Conservation (phyloP, 2,797 vertebrate species). For the Phoeniculus purpureus region DNA sequence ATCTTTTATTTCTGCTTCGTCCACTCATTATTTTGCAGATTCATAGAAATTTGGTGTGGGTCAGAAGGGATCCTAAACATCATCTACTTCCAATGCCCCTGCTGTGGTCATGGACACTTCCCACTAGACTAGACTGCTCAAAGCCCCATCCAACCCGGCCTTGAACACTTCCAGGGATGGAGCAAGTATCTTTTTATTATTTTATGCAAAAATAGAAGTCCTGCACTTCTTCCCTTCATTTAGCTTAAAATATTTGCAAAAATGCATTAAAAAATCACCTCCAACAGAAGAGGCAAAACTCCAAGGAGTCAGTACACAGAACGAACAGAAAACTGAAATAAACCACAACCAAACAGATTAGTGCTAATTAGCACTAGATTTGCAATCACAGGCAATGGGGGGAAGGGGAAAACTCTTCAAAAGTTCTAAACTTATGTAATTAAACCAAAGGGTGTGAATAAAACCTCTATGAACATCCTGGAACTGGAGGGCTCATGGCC, state of each 20-base stretch:
- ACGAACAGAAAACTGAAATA: neutral
- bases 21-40: neutral
- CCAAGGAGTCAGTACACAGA: neutral
- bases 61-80: too few species aligned
- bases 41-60: too few species aligned
- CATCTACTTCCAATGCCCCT: too few species aligned
- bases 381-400: neutral
- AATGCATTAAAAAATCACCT: neutral
- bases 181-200: neutral
- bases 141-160: too few species aligned
- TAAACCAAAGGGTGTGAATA: neutral
- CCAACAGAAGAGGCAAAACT: neutral
- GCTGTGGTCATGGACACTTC: too few species aligned
- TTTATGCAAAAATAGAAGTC: neutral
- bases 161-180: too few species aligned
- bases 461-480: neutral
- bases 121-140: too few species aligned
- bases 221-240: neutral
- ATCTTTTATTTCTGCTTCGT: neutral
- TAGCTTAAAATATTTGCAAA: neutral
- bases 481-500: rapidly evolving
- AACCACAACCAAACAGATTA: neutral
- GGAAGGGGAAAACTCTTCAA: neutral
- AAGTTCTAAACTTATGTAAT: neutral
- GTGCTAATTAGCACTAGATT: neutral